Base-by-base conservation (phyloP, 2,113 vertebrate genomes). In the Psilopsiagon aurifrons region DNA sequence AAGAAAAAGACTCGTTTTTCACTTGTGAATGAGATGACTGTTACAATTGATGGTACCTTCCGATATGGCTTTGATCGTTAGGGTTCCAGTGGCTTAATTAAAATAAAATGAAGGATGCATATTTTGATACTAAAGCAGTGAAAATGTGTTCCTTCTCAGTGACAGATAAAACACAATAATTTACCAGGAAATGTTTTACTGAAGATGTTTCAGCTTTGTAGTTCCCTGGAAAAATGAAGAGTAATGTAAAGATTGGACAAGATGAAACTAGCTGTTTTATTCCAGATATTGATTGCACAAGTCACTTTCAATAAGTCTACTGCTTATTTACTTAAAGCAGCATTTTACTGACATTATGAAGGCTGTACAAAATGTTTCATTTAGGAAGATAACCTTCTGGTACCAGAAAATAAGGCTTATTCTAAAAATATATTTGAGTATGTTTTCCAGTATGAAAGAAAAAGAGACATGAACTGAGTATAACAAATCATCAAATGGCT, bases 161-260 rank as follows among this genome's bases (percentile, higher is more conserved):
- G 96, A 96, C 93, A 96, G 92, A 97, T 51, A 97, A 96, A 97
- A 74, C 74, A 87, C 93, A 97, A 97, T 39, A 97, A 97, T 98
- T 97, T 96, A 95, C 85, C 95, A 93, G 88, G 93, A 98, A 97
- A 54, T 83, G 33, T 95, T 95, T 95, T 95, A 92, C 92, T 95
- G 95, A 95, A 96, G 96, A 49, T 94, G 80, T 95, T 97, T 97
- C 35, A 5, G 85, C 83, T 83, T 83, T 96, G 88, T 96, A 96
- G 81, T 95, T 97, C 89, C 91, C 88, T 85, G 70, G 31, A 91
- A 97, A 98, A 98, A 98, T 95, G 69, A 97, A 97, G 94, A 98
- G 82, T 97, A 97, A 98, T 97, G 86, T 96, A 95, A 97, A 98
- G 97, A 97, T 87, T 97, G 91, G 93, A 97, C 92, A 95, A 97